Evolutionary conservation across 2,797 vertebrate genomes (phyloP), one percentile per base, ranked within the genome.

Genomic region (Meda fulgida): DNA sequence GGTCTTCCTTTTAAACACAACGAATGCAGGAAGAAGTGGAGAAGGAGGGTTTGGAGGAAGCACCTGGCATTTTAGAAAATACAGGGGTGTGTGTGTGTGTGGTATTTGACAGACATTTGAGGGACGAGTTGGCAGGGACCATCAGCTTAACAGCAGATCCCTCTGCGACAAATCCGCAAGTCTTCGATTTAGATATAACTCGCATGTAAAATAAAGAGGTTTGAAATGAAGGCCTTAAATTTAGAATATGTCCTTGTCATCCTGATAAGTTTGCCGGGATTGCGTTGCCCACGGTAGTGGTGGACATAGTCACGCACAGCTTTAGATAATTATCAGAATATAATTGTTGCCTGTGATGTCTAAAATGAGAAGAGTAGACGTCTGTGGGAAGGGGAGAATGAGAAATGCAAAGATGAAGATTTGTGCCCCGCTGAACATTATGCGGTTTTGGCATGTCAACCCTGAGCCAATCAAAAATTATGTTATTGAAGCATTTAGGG

Each of bases 1-100:
- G 78, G 14, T 65, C 65, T 83, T 88, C 78, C 69, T 81, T 87
- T 86, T 83, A 86, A 90, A 87, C 29, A 78, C 84, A 85, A 87
- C 72, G 66, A 81, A 66, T 78, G 67, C 40, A 70, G 77, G 53
- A 85, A 78, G 65, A 80, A 83, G 53, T 18, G 70, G 16, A 78
- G 67, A 55, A 72, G 65, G 80, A 78, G 75, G 70, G 78, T 58
- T 67, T 53, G n/a, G n/a, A 65, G 16, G 58, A 87, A 46, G 23
- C 67, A 82, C 81, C 60, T 84, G 65, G 55, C 76, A 86, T 76
- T 80, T 75, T 71, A 60, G 55, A 75, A 76, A 86, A 83, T 48
- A 38, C 34, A 79, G 26, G 80, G 21, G 46, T 63, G 75, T 70
- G 31, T 46, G 11, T 53, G 71, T 79, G 79, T 73, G 55, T 38